Evolutionary conservation across 1,140 invertebrate genomes (phyloP).

Genomic region (Trichoplusia ni): DNA sequence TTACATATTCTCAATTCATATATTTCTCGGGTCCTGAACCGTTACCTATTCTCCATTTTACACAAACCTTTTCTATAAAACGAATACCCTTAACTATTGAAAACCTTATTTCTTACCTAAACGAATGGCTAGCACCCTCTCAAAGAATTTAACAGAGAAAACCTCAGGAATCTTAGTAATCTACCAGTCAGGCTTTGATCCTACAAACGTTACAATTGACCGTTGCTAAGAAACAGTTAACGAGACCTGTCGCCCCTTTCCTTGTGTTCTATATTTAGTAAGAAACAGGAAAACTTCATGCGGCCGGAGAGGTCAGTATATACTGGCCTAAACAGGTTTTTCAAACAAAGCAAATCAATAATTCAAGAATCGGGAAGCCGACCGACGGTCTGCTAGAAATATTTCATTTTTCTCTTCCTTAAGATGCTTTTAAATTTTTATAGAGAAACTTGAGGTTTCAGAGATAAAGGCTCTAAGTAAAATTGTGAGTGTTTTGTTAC

Average conservation of each 20-base stretch:
- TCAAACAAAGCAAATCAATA: slow-evolving; percentile 48
- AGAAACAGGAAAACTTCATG: background rate
- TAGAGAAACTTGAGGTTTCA: slow-evolving; percentile 17
- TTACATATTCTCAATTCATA: too few relatives aligned
- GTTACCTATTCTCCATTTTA: too few relatives aligned
- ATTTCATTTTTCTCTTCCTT: slow-evolving; percentile 19
- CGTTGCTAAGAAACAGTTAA: slow-evolving; percentile 25
- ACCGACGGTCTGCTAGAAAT: background rate
- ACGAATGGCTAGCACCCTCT: background rate
- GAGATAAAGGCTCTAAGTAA: slow-evolving; percentile 22
- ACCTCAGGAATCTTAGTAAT: slow-evolving; percentile 26
- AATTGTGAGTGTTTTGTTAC: background rate
- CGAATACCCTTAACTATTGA: background rate
- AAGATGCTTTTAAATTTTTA: slow-evolving; percentile 24
- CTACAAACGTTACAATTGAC: slow-evolving; percentile 18
- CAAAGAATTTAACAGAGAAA: slow-evolving; percentile 19
- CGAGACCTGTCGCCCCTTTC: slow-evolving; percentile 8
- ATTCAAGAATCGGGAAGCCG: slow-evolving; percentile 38
- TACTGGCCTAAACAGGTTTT: slow-evolving; percentile 22
- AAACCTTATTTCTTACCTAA: background rate
- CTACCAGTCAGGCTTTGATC: slow-evolving; percentile 30
- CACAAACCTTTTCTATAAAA: too few relatives aligned
- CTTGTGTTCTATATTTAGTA: background rate
- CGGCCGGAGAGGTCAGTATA: slow-evolving; percentile 4
- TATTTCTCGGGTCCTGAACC: too few relatives aligned